Conservation (phyloP, 2,888 invertebrate species). For the Diplazon laetatorius region DNA sequence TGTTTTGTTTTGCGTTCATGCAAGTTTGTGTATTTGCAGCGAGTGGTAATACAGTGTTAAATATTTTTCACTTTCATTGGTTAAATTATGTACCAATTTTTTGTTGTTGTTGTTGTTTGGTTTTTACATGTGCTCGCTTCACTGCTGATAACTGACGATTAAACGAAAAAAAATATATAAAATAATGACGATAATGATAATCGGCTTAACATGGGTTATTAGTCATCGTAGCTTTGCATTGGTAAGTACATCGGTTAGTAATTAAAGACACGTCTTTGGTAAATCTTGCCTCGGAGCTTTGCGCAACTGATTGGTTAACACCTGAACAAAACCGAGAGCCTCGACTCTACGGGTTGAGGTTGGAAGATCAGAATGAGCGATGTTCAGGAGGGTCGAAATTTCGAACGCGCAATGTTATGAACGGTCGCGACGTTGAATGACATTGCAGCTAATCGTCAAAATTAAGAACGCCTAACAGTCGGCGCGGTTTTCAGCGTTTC, state of each 20-base stretch:
- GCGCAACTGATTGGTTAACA: slow-evolving; percentile 30
- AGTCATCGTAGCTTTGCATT: slow-evolving; percentile 73
- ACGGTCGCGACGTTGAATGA: too few species aligned
- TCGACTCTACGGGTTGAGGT: too few species aligned
- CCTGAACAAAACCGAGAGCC: slow-evolving; percentile 35
- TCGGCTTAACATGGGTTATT: slow-evolving; percentile 71
- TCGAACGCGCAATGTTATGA: too few species aligned
- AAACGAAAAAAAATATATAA: slow-evolving; percentile 26
- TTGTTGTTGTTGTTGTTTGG: slow-evolving; percentile 11
- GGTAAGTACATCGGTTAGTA: slow-evolving; percentile 79
- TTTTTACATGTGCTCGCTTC: slow-evolving; percentile 67
- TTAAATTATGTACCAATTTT: neutral
- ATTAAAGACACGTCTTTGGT: slow-evolving; percentile 80
- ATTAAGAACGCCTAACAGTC: too few species aligned
- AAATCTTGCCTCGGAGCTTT: slow-evolving; percentile 73
- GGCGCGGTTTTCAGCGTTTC: too few species aligned
- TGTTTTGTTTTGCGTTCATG: slow-evolving; percentile 27
- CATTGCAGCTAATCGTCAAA: too few species aligned
- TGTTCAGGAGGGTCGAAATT: too few species aligned
- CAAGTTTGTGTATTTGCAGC: slow-evolving; percentile 59
- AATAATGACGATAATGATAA: too few species aligned
- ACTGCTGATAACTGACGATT: slow-evolving; percentile 65
- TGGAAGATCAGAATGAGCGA: too few species aligned
- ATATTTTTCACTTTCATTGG: slow-evolving; percentile 13
- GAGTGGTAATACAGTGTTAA: slow-evolving; percentile 47